Evolutionary conservation across 2,888 invertebrate genomes (phyloP).

Genomic region (Agrochola macilenta): DNA sequence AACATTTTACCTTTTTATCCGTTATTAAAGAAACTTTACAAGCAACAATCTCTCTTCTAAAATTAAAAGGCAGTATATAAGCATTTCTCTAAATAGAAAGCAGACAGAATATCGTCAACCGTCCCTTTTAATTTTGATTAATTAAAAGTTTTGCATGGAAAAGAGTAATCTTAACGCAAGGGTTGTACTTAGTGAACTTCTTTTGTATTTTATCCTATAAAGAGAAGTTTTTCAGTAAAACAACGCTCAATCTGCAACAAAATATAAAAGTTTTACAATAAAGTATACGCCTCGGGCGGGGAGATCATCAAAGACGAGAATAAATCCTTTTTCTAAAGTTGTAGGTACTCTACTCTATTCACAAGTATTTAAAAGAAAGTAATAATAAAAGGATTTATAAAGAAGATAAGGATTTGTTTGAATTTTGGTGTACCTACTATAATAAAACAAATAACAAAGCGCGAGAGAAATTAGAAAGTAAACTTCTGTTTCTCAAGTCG

Average conservation of each 20-base stretch:
- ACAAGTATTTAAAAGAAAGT: constrained; percentile 74
- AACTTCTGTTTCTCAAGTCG: constrained; percentile 44
- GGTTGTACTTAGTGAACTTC: constrained; percentile 86
- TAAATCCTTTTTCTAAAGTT: constrained; percentile 82
- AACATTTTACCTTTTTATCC: neutral
- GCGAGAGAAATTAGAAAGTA: constrained; percentile 27
- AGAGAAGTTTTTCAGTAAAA: constrained; percentile 89
- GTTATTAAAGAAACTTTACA: no score
- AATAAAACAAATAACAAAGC: constrained; percentile 12
- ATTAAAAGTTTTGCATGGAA: constrained; percentile 88
- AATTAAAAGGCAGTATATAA: constrained; percentile 34
- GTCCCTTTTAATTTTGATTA: constrained; percentile 86
- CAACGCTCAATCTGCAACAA: constrained; percentile 87
- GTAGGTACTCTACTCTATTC: constrained; percentile 71
- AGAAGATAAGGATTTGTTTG: constrained; percentile 47
- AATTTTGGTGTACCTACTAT: constrained; percentile 28
- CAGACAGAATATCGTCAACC: constrained; percentile 65
- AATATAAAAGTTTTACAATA: constrained; percentile 90
- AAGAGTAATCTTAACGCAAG: constrained; percentile 86
- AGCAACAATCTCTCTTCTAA: neutral
- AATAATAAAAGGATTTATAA: constrained; percentile 72
- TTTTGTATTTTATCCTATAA: constrained; percentile 88
- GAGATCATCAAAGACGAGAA: constrained; percentile 83
- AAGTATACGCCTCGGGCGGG: constrained; percentile 87
- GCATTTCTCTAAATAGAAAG: constrained; percentile 54